These are phyloP conservation scores for Xanthia icteritia DNA, from an alignment of 2,888 invertebrate genomes.

Conservation along the genomic window DNA sequence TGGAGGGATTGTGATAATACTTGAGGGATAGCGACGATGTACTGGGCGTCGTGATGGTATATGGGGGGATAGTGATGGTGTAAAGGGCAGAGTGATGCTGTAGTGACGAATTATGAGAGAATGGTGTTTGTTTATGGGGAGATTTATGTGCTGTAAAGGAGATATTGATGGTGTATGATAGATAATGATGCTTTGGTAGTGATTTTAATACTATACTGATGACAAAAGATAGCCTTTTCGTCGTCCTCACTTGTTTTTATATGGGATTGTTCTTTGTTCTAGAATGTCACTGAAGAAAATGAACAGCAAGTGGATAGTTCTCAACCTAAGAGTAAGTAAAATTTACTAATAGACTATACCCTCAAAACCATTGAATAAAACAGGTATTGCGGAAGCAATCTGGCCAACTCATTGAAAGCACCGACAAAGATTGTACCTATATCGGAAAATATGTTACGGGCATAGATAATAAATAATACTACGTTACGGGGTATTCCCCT, in stretches of 20 bases:
- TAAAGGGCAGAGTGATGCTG: neutral
- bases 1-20: too few relatives aligned
- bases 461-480: too few relatives aligned
- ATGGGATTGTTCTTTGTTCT: conserved; percentile 16
- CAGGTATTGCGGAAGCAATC: neutral
- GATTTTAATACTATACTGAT: neutral
- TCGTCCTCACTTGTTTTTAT: neutral
- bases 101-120: neutral
- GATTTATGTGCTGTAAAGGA: neutral
- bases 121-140: too few relatives aligned
- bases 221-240: too few relatives aligned
- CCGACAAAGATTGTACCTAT: conserved; percentile 36
- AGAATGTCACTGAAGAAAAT: conserved; percentile 27
- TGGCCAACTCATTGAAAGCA: conserved; percentile 15
- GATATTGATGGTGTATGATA: neutral
- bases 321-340: conserved; percentile 49
- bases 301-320: conserved; percentile 28
- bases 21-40: neutral
- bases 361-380: neutral
- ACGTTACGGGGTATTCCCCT: conserved; percentile 30
- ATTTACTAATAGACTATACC: too few relatives aligned
- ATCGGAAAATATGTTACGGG: conserved; percentile 29
- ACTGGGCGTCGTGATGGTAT: neutral
- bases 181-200: neutral
- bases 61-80: neutral